These are phyloP conservation scores for Callocephalon fimbriatum DNA, from an alignment of 2,113 vertebrate species.

Conservation along the genomic window DNA sequence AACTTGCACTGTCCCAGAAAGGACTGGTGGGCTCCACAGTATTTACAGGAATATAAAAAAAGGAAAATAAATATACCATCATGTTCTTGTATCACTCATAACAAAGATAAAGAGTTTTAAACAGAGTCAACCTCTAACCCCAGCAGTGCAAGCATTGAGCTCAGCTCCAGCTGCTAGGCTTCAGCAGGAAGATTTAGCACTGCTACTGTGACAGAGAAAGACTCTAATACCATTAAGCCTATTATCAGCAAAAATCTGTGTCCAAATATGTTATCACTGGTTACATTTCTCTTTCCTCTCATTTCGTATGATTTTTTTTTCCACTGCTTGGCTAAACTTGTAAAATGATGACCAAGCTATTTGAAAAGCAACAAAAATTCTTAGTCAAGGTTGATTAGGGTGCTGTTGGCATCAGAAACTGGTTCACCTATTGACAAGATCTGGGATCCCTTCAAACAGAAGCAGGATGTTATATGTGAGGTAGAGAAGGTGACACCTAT, in stretches of 20 bases:
- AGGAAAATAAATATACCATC: neutral
- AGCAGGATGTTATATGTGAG: accelerated
- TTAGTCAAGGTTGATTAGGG: neutral
- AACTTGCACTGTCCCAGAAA: neutral
- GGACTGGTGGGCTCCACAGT: neutral
- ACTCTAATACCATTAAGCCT: neutral
- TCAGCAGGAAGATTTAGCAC: neutral
- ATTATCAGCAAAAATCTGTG: neutral
- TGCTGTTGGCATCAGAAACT: neutral
- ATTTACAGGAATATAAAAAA: neutral
- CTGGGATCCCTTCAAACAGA: neutral
- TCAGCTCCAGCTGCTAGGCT: neutral
- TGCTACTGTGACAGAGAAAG: neutral
- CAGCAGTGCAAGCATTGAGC: neutral
- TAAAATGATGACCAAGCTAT: neutral
- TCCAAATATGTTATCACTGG: accelerated
- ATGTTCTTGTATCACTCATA: neutral
- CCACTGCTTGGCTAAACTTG: neutral
- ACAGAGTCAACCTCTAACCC: neutral
- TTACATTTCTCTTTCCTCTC: neutral
- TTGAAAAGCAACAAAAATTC: neutral
- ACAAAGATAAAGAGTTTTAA: neutral
- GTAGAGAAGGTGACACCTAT: neutral
- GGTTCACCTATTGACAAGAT: accelerated
- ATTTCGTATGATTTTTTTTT: neutral